Percentiles rank a stretch among this genome's conserved stretches.
Evolutionary conservation across 1,140 invertebrate species (phyloP).

Genomic region (Cylas formicarius): DNA sequence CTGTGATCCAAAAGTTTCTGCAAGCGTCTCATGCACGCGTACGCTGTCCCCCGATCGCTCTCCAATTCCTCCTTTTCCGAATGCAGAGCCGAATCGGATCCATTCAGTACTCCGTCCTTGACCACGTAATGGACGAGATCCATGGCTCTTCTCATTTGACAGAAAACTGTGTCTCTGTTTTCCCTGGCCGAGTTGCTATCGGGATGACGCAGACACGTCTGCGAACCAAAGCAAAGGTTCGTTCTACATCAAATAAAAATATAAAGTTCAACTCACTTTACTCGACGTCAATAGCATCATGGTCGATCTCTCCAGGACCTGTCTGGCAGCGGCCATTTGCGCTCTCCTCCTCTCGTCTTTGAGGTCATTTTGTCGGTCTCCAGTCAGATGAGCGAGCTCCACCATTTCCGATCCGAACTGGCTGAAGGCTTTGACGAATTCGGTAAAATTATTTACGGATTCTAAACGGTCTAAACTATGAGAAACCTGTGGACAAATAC

Average conservation of each 20-base stretch:
- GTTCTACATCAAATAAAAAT: too few relatives aligned
- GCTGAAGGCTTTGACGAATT: slow-evolving; percentile 98
- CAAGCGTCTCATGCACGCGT: slow-evolving; percentile 71
- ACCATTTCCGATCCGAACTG: slow-evolving; percentile 99
- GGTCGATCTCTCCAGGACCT: slow-evolving; percentile 94
- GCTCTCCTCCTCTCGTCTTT: slow-evolving; percentile 92
- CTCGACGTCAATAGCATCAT: slow-evolving; percentile 96
- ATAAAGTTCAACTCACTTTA: slow-evolving; percentile 56
- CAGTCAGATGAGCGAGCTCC: slow-evolving; percentile 90
- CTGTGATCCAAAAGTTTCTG: slow-evolving; percentile 79
- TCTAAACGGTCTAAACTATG: slow-evolving; percentile 80
- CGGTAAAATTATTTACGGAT: slow-evolving; percentile 93
- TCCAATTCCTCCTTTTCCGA: slow-evolving; percentile 47
- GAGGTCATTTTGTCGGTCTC: slow-evolving; percentile 73
- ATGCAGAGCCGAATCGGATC: slow-evolving; percentile 26
- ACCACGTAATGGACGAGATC: slow-evolving; percentile 97
- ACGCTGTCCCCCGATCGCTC: slow-evolving; percentile 61
- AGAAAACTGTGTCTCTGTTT: slow-evolving; percentile 95
- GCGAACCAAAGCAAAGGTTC: slow-evolving; percentile 4
- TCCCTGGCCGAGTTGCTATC: slow-evolving; percentile 87
- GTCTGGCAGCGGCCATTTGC: slow-evolving; percentile 90
- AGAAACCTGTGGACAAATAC: slow-evolving; percentile 56
- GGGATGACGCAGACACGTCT: slow-evolving; percentile 88
- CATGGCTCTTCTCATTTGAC: slow-evolving; percentile 94
- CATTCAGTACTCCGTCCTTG: slow-evolving; percentile 75